phyloP scores from a whole-genome alignment of 2,797 vertebrate species.

The Thunnus albacares region DNA sequence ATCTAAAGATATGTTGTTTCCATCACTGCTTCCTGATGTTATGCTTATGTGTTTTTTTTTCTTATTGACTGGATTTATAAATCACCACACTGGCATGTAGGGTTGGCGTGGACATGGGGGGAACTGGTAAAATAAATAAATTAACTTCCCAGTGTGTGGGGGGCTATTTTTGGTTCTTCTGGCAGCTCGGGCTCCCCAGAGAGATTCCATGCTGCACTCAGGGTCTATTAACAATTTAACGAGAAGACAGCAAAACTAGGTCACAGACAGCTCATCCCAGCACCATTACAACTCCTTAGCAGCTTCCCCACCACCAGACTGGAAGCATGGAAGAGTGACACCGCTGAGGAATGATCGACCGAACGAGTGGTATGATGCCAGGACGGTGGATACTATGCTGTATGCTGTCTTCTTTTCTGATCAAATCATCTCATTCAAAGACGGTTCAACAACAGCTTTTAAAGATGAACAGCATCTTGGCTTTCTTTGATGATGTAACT shows the following conservation, averaged over 20 bases:
- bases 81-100: constrained; percentile 6
- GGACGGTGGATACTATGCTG: neutral
- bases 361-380: constrained; percentile 15
- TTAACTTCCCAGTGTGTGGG: constrained; percentile 66
- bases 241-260: constrained; percentile 80
- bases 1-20: constrained; percentile 10
- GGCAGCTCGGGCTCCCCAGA: constrained; percentile 75
- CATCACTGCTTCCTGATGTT: neutral
- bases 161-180: constrained; percentile 80
- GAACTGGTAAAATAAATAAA: constrained; percentile 78
- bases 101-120: constrained; percentile 33
- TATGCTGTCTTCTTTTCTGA: neutral
- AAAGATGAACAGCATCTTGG: neutral
- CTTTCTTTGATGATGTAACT: constrained; percentile 32
- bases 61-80: constrained; percentile 8
- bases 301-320: constrained; percentile 48
- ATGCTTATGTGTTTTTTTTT: constrained; percentile 8
- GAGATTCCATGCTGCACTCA: constrained; percentile 79
- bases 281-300: constrained; percentile 36
- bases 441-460: neutral
- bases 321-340: constrained; percentile 36
- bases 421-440: neutral
- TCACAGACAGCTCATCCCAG: constrained; percentile 75
- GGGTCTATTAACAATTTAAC: constrained; percentile 87
- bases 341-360: constrained; percentile 27